Conservation (phyloP, 2,888 invertebrate genomes). For the Lissocephala sabroskyi region DNA sequence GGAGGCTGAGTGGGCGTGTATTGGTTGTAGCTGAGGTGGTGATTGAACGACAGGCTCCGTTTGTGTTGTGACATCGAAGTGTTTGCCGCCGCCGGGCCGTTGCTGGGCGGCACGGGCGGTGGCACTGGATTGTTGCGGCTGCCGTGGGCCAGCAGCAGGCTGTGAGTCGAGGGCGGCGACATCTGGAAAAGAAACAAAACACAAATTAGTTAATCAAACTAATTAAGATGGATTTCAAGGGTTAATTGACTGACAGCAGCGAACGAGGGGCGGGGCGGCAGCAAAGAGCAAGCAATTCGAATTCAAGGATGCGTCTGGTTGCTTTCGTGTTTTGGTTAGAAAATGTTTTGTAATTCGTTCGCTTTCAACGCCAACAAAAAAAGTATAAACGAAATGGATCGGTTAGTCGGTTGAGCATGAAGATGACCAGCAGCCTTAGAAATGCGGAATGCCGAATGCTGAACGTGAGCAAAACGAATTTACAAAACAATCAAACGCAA, state of each 20-base stretch:
- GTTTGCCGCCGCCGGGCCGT: slow-evolving; percentile 28
- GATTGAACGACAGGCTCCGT: slow-evolving; percentile 81
- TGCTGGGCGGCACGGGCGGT: slow-evolving; percentile 25
- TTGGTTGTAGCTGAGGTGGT: slow-evolving; percentile 80
- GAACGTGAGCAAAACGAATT: slow-evolving; percentile 56
- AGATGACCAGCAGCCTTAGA: too few species aligned
- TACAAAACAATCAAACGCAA: slow-evolving; percentile 59
- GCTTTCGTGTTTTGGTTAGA: slow-evolving; percentile 38
- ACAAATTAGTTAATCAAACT: slow-evolving; percentile 5
- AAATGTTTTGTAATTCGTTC: slow-evolving; percentile 65
- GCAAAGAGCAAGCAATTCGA: slow-evolving; percentile 68
- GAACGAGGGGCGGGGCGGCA: slow-evolving; percentile 38
- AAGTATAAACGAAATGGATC: too few species aligned
- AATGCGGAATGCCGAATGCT: not conserved
- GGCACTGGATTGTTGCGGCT: slow-evolving; percentile 49
- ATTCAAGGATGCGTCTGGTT: slow-evolving; percentile 48
- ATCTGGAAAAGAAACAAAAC: slow-evolving; percentile 73
- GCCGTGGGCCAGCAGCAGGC: slow-evolving; percentile 50
- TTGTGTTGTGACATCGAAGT: slow-evolving; percentile 76
- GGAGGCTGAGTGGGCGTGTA: slow-evolving; percentile 73
- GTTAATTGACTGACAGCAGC: slow-evolving; percentile 10
- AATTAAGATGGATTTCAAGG: slow-evolving; percentile 1
- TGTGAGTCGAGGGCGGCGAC: slow-evolving; percentile 75
- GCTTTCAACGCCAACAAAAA: slow-evolving; percentile 5
- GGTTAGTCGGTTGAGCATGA: not conserved